Base-by-base conservation (phyloP, 1,140 invertebrate genomes). In the Lordiphosa clarofinis region DNA sequence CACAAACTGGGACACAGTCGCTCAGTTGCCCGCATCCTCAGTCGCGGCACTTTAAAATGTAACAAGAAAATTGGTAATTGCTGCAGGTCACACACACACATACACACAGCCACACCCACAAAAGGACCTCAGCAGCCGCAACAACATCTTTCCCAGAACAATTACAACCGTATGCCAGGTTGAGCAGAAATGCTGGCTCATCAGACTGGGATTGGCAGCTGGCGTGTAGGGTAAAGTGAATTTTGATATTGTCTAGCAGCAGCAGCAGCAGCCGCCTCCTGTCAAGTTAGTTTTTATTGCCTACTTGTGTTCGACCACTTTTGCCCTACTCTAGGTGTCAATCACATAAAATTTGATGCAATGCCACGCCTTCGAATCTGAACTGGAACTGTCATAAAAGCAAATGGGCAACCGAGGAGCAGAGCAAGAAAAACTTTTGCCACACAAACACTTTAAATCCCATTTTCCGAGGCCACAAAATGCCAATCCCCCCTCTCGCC, bases 41-140 rank as follows among this genome's bases (percentile, higher is more conserved):
- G 52, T 59, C 42, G 61, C 56, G 57, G 42, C 59, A 49, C 67
- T 73, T 79, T 73, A 69, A 73, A 73, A 56, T 70, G 69, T 65
- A 73, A 73, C 64, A 79, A 73, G 74, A 70, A 79, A 79, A 79
- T 79, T 79, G 74, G 74, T 79, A 79, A 79, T 79, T 79, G 74
- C 74, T 79, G 54, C 74, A 71, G 74, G 74, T 78, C 73, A 72
- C 52, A 61, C 33, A 58, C 52, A 13, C 53, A 24, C 33, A 5
- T 36, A 15, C 10, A 15, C 11, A 39, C 36, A 12, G 28, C 36
- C 24, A 31, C 64, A 42, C 36, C 21, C 48, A 37, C 50, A 58
- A 63, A 63, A 35, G 58, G 19, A 71, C 73, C 73, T 46, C 71
- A 75, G 61, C 48, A 61, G 54, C 66, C 71, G 57, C 73, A 76